These are phyloP conservation scores for Globia sparganii DNA, from an alignment of 2,888 invertebrate species.

Conservation along the genomic window DNA sequence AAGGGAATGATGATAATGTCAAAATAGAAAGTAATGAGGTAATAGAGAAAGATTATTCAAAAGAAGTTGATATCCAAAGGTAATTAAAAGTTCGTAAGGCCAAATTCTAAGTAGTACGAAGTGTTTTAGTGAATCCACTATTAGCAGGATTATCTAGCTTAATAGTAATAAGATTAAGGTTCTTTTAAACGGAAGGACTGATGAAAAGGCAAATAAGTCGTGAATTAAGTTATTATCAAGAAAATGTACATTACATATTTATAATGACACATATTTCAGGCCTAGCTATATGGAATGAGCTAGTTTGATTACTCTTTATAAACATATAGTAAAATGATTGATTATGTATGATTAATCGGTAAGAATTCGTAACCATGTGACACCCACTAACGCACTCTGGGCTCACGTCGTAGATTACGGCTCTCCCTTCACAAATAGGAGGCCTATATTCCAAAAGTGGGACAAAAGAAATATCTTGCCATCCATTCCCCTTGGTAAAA, in stretches of 20 bases:
- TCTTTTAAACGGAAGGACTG: constrained; percentile 6
- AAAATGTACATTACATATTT: neutral
- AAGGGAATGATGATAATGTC: neutral
- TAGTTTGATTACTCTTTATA: neutral
- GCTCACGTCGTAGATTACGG: too few species aligned
- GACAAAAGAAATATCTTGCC: neutral
- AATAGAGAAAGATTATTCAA: neutral
- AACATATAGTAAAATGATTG: neutral
- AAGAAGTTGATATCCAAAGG: neutral
- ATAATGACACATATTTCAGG: neutral
- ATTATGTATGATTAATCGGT: neutral
- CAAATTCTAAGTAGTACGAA: constrained; percentile 17
- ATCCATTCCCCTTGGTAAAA: neutral
- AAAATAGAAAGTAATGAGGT: constrained; percentile 6
- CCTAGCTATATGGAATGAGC: neutral
- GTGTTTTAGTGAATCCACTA: constrained; percentile 24
- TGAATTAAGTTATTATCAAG: neutral
- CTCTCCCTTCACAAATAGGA: neutral
- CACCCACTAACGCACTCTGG: neutral
- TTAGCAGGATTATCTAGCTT: constrained; percentile 44
- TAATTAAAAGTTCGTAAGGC: constrained; percentile 9
- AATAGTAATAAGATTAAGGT: constrained; percentile 47
- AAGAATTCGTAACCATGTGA: neutral
- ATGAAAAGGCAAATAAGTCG: constrained; percentile 8
- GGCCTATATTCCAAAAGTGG: neutral